Percentiles rank a stretch among this genome's conserved stretches.
These are phyloP conservation scores for Cordilura impudica DNA, from an alignment of 2,888 invertebrate species.

Conservation along the genomic window DNA sequence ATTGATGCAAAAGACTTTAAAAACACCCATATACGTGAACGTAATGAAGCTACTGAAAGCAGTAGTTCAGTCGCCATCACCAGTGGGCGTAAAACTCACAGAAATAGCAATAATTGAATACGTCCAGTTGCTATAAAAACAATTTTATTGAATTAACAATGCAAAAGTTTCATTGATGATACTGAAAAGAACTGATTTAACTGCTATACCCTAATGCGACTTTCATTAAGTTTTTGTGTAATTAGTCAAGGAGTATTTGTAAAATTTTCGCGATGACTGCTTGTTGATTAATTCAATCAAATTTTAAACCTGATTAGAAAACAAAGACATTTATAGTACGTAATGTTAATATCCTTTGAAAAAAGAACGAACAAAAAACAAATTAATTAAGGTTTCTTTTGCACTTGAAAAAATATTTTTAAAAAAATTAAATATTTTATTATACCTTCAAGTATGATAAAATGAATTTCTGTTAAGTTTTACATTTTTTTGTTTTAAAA, in stretches of 20 bases:
- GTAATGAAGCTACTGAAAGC: conserved; percentile 70
- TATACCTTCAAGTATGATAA: conserved; percentile 14
- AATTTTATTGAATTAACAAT: conserved; percentile 27
- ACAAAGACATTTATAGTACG: conserved; percentile 31
- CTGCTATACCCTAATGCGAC: conserved; percentile 4
- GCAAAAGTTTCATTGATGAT: conserved; percentile 38
- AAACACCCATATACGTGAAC: conserved; percentile 66
- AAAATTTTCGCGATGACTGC: neutral
- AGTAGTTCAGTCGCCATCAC: conserved; percentile 65
- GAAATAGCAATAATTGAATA: conserved; percentile 70
- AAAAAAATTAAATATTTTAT: conserved; percentile 7
- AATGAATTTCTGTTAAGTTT: conserved; percentile 1
- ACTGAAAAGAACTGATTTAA: conserved; percentile 51
- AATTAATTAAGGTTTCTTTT: conserved; percentile 45
- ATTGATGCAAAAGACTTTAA: conserved; percentile 59
- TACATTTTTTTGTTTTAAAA: neutral
- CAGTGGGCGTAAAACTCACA: conserved; percentile 73
- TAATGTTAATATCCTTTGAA: neutral
- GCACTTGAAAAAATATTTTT: conserved; percentile 28
- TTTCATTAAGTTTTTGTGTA: conserved; percentile 1
- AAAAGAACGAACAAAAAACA: conserved; percentile 25
- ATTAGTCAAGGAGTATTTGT: conserved; percentile 11
- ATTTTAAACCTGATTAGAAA: conserved; percentile 23
- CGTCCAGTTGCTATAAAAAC: conserved; percentile 31
- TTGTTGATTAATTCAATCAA: conserved; percentile 9